phyloP scores from a whole-genome alignment of 1,140 invertebrate genomes.

The Reticulitermes speratus region DNA sequence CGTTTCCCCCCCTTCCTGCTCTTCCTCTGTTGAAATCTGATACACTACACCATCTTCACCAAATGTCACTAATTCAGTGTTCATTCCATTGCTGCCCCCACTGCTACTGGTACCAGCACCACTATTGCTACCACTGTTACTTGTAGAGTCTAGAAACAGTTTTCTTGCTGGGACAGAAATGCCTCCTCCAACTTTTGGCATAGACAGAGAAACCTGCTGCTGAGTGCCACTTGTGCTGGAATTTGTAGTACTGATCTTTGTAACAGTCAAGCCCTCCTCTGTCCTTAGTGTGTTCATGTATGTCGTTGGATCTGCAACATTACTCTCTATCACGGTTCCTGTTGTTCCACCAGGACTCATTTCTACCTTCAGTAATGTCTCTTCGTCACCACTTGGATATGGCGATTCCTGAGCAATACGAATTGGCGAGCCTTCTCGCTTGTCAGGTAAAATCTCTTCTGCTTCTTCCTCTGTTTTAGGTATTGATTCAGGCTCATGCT shows the following conservation, averaged over 20 bases:
- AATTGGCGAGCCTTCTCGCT: not conserved
- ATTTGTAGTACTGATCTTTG: constrained; percentile 27
- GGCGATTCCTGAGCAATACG: not conserved
- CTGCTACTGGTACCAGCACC: constrained; percentile 33
- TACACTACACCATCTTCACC: constrained; percentile 56
- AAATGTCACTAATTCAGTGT: constrained; percentile 51
- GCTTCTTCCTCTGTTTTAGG: not conserved
- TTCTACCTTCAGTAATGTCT: constrained; percentile 57
- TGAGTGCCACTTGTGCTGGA: constrained; percentile 23
- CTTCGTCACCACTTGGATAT: constrained; percentile 3
- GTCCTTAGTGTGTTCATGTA: constrained; percentile 29
- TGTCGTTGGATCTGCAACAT: not conserved
- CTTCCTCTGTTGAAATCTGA: constrained; percentile 50
- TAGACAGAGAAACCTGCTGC: constrained; percentile 16
- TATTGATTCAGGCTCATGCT: not conserved
- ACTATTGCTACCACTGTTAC: constrained; percentile 37
- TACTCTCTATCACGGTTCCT: constrained; percentile 53
- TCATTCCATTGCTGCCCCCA: constrained; percentile 41
- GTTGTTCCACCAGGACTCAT: constrained; percentile 67
- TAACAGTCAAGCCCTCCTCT: constrained; percentile 34
- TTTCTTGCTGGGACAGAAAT: constrained; percentile 30
- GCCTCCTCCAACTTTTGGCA: constrained; percentile 21
- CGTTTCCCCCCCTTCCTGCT: constrained; percentile 25
- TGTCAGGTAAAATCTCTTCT: constrained; percentile 30
- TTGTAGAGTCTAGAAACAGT: constrained; percentile 25